Evolutionary conservation across 2,797 vertebrate species (phyloP), one percentile per base, ranked within the genome.

Genomic region (Notamacropus eugenii): DNA sequence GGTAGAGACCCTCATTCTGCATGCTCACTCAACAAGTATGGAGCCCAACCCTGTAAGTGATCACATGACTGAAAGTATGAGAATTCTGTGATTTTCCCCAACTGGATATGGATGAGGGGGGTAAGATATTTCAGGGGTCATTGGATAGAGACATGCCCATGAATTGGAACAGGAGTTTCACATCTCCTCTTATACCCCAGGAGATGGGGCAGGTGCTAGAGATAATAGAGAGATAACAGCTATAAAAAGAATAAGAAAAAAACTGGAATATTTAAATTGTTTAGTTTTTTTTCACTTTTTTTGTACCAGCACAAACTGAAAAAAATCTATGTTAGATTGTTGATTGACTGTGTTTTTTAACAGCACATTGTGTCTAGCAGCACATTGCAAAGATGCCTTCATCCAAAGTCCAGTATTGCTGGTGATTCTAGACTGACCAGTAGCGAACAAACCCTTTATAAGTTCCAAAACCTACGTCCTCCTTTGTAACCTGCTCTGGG

Each of bases 291-390:
- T 82, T 94, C 95, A 57, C 55, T 82, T 82, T 55, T 93, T 55
- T 82, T 28, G 55, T 82, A 92, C 92, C 95, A 93, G 94, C 94
- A 31, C 46, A 91, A 90, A 96, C 91, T 91, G 94, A 90, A 92
- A 52, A 56, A 54, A 94, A 82, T 94, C 96, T 94, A 92, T 62
- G 91, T 97, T 94, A 96, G 97, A 90, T 13, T 94, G 59, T 93
- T 96, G 93, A 92, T 90, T 93, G 28, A 54, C 91, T 90, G 40
- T 95, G 95, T 93, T 95, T 92, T 91, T 56, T 92, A 95, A 90
- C 56, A 87, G 95, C 94, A 59, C 6, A 10, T n/a, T 67, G 74
- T 50, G 50, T 0, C 52, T 82, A 90, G 67, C 93, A 50, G 92
- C 62, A 94, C 97, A 94, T 94, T 3, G 0, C 52, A 55, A 90